These are phyloP conservation scores for Nephrotoma flavescens DNA, from an alignment of 2,888 invertebrate genomes.

Conservation along the genomic window DNA sequence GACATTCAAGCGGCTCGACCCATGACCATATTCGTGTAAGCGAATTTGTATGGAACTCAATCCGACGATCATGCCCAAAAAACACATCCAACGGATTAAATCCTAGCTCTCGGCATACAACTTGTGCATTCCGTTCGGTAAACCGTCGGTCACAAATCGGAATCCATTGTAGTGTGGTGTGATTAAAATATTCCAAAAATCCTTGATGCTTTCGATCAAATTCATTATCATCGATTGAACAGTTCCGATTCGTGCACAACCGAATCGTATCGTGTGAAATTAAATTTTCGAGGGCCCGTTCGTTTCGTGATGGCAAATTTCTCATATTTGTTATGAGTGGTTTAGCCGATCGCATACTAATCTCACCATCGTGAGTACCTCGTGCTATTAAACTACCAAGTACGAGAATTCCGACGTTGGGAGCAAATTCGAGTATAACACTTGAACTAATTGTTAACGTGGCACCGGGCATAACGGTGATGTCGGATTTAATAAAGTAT, in stretches of 20 bases:
- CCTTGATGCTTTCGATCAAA: slow-evolving; percentile 52
- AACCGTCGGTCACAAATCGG: slow-evolving; percentile 92
- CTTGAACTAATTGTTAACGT: slow-evolving; percentile 77
- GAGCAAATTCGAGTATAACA: slow-evolving; percentile 82
- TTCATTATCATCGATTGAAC: slow-evolving; percentile 40
- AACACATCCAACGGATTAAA: slow-evolving; percentile 78
- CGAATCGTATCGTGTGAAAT: slow-evolving; percentile 48
- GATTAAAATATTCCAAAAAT: slow-evolving; percentile 89
- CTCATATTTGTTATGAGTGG: slow-evolving; percentile 17
- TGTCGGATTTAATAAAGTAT: slow-evolving; percentile 71
- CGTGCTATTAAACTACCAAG: slow-evolving; percentile 77
- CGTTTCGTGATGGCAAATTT: slow-evolving; percentile 7
- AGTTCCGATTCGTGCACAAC: slow-evolving; percentile 62
- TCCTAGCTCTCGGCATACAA: slow-evolving; percentile 87
- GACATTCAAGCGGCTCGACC: slow-evolving; percentile 83
- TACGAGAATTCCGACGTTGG: slow-evolving; percentile 90
- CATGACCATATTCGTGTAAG: slow-evolving; percentile 81
- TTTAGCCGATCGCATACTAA: slow-evolving; percentile 53
- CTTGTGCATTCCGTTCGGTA: slow-evolving; percentile 92
- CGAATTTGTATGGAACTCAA: slow-evolving; percentile 81
- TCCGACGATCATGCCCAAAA: slow-evolving; percentile 69
- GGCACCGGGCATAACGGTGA: slow-evolving; percentile 92
- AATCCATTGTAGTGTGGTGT: slow-evolving; percentile 90
- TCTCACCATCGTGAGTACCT: slow-evolving; percentile 61
- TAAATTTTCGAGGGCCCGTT: slow-evolving; percentile 40